Percentiles rank a stretch among this genome's conserved stretches.
These are phyloP conservation scores for Scaptomyza hsui DNA, from an alignment of 1,140 invertebrate species.

Conservation along the genomic window DNA sequence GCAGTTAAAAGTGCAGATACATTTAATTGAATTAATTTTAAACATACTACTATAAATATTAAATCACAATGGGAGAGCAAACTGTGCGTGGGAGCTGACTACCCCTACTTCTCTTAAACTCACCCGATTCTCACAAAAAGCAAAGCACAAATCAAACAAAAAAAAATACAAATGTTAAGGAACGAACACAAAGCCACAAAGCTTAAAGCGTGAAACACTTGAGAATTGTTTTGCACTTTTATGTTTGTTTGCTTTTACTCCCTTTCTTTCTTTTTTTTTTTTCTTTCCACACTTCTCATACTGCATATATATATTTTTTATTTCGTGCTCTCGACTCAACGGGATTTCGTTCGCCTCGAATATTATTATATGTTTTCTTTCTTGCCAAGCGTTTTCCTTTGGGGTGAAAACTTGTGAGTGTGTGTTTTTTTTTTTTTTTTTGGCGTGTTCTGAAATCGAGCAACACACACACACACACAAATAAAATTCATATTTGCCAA, in stretches of 20 bases:
- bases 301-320: not conserved
- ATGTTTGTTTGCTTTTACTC: constrained; percentile 38
- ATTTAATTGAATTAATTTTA: constrained; percentile 71
- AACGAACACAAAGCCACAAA: constrained; percentile 58
- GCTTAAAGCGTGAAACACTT: constrained; percentile 77
- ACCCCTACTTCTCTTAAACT: not conserved
- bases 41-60: constrained; percentile 40
- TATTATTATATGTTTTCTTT: constrained; percentile 1
- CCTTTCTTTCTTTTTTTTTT: constrained; percentile 13
- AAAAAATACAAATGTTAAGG: constrained; percentile 10
- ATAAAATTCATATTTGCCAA: constrained; percentile 60
- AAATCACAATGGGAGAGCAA: constrained; percentile 53
- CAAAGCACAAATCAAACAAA: constrained; percentile 37
- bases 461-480: constrained; percentile 56
- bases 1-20: not conserved
- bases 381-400: constrained; percentile 23
- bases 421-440: constrained; percentile 27
- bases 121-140: not conserved
- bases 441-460: constrained; percentile 65
- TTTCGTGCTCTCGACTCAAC: constrained; percentile 49
- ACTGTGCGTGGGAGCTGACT: constrained; percentile 57
- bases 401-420: constrained; percentile 24
- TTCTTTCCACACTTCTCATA: constrained; percentile 11
- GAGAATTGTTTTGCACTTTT: constrained; percentile 79
- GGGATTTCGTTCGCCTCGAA: constrained; percentile 39